Evolutionary conservation across 1,140 invertebrate species (phyloP).

Genomic region (Semibalanus balanoides): DNA sequence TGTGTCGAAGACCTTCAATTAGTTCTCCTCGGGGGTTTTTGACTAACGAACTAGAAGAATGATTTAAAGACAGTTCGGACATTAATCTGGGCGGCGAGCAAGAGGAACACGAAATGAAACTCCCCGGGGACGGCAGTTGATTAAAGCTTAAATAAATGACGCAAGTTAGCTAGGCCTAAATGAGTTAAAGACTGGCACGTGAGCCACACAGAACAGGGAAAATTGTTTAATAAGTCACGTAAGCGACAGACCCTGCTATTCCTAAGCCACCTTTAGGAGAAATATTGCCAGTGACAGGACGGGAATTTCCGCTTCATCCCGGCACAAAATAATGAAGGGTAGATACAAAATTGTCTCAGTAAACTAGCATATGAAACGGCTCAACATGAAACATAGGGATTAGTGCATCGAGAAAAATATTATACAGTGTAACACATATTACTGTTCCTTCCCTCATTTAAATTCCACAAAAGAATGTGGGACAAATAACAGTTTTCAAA

Average conservation of each 20-base stretch:
- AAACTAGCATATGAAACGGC: too few species aligned
- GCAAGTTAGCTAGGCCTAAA: neutral
- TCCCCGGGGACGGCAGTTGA: neutral
- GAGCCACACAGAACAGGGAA: neutral
- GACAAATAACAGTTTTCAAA: too few species aligned
- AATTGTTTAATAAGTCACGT: neutral
- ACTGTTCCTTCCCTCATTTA: too few species aligned
- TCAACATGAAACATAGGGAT: too few species aligned
- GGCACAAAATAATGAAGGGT: too few species aligned
- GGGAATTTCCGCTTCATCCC: too few species aligned
- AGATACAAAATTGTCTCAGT: too few species aligned
- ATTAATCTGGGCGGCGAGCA: neutral
- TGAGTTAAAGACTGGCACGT: neutral
- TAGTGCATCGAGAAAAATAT: too few species aligned
- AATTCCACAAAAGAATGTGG: too few species aligned
- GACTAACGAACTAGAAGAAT: constrained; percentile 2
- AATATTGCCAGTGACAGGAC: neutral
- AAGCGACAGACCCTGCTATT: neutral
- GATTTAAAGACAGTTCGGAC: neutral
- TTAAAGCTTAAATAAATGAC: constrained; percentile 1
- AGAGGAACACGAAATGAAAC: neutral
- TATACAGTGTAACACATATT: too few species aligned
- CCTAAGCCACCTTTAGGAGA: neutral
- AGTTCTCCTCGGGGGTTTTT: neutral
- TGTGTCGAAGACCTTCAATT: neutral